Conservation (phyloP, 2,113 vertebrate genomes). For the Arenaria interpres region DNA sequence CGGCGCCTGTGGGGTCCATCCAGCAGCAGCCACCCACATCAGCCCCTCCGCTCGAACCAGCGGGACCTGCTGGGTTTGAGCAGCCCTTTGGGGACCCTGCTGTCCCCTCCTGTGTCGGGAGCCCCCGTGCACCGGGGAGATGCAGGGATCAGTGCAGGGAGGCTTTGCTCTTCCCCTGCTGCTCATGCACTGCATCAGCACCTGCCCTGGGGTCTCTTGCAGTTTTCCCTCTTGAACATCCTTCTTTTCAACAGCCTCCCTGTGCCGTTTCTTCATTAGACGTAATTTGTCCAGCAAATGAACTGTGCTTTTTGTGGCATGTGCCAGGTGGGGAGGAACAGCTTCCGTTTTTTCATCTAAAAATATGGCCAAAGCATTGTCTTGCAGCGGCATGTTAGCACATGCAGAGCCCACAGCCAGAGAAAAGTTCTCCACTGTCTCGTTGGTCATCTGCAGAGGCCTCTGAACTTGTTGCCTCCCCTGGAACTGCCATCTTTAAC, state of each 20-base stretch:
- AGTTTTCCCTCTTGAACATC: neutral
- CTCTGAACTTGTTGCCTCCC: neutral
- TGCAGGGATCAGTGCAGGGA: rapidly evolving
- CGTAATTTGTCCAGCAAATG: neutral
- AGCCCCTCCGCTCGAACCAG: neutral
- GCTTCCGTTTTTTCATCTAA: neutral
- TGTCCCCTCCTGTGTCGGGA: neutral
- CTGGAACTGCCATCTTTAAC: neutral
- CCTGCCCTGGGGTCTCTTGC: rapidly evolving
- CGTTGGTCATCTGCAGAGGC: neutral
- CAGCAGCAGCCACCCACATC: rapidly evolving
- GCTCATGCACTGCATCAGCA: neutral
- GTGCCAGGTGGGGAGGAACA: neutral
- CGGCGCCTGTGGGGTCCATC: rapidly evolving
- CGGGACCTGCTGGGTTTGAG: neutral
- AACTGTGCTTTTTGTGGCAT: neutral
- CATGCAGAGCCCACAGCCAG: neutral
- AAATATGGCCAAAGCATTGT: neutral
- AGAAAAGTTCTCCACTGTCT: neutral
- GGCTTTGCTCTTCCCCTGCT: neutral
- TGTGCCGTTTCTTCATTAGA: neutral
- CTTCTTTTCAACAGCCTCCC: neutral
- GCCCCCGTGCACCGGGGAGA: no score
- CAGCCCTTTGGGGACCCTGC: rapidly evolving
- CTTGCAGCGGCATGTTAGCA: neutral